These are phyloP conservation scores for Agraylea sexmaculata DNA, from an alignment of 1,140 invertebrate genomes.

Conservation along the genomic window DNA sequence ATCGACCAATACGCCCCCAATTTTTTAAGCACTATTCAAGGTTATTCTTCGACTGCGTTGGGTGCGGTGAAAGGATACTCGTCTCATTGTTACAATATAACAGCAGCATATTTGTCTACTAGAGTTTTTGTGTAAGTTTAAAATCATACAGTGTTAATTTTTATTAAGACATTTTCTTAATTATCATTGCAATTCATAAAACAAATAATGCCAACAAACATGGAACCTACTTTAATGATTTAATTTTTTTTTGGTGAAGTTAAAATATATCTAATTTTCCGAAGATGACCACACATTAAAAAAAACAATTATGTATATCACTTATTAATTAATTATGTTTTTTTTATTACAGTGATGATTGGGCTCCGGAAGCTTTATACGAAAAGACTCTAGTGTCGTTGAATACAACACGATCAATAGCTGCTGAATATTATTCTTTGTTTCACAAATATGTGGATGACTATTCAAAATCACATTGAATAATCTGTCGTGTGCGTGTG, in stretches of 20 bases:
- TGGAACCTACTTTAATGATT: no score
- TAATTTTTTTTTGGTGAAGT: no score
- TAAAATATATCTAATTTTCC: no score
- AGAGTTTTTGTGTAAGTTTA: conserved; percentile 67
- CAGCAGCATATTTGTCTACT: conserved; percentile 47
- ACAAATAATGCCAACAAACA: no score
- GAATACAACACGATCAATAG: conserved; percentile 49
- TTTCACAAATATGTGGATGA: conserved; percentile 60
- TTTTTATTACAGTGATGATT: conserved; percentile 51
- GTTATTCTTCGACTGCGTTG: conserved; percentile 32
- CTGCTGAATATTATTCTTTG: conserved; percentile 55
- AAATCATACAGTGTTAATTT: no score
- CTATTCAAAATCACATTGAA: conserved; percentile 54
- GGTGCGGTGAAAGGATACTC: conserved; percentile 33
- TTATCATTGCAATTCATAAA: no score
- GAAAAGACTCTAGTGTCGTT: conserved; percentile 50
- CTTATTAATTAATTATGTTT: conserved; percentile 9
- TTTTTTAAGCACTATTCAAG: conserved; percentile 44
- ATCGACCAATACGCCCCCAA: conserved; percentile 60
- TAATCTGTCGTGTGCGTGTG: conserved; percentile 3
- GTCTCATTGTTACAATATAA: conserved; percentile 34
- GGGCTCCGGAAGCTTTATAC: conserved; percentile 61
- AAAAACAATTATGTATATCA: conserved; percentile 1
- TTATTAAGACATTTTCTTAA: no score
- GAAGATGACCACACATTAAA: no score